These are phyloP conservation scores for Drosophila conformis DNA, from an alignment of 2,888 invertebrate genomes.

Conservation along the genomic window DNA sequence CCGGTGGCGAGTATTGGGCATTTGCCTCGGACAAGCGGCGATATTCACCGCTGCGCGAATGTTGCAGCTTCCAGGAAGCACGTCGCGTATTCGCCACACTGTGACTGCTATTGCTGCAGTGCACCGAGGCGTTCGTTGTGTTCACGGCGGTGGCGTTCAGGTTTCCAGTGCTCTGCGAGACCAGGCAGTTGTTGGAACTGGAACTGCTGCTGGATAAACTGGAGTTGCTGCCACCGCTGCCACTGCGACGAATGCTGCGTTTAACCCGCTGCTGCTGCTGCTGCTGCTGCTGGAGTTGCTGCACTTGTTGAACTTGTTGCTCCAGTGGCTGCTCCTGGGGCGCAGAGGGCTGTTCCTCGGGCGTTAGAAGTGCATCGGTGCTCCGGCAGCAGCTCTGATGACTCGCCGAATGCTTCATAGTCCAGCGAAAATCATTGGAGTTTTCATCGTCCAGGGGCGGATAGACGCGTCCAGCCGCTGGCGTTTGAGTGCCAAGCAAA, in stretches of 20 bases:
- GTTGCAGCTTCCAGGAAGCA: constrained; percentile 81
- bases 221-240: constrained; percentile 69
- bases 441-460: constrained; percentile 78
- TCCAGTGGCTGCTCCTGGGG: constrained; percentile 17
- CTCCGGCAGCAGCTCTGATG: constrained; percentile 81
- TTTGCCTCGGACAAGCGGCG: constrained; percentile 78
- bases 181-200: constrained; percentile 67
- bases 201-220: constrained; percentile 77
- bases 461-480: constrained; percentile 47
- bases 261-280: constrained; percentile 34
- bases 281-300: constrained; percentile 16
- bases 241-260: constrained; percentile 50
- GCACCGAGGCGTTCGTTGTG: constrained; percentile 67
- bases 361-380: constrained; percentile 79
- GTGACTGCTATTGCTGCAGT: constrained; percentile 65
- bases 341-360: constrained; percentile 41
- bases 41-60: constrained; percentile 77
- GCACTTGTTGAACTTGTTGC: constrained; percentile 12
- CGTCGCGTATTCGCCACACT: constrained; percentile 72
- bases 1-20: constrained; percentile 67
- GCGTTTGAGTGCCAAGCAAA: constrained; percentile 28
- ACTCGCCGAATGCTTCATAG: constrained; percentile 77
- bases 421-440: constrained; percentile 72
- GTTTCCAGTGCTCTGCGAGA: constrained; percentile 69
- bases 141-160: constrained; percentile 65